phyloP scores from a whole-genome alignment of 2,113 vertebrate genomes.

The Gambusia holbrooki region DNA sequence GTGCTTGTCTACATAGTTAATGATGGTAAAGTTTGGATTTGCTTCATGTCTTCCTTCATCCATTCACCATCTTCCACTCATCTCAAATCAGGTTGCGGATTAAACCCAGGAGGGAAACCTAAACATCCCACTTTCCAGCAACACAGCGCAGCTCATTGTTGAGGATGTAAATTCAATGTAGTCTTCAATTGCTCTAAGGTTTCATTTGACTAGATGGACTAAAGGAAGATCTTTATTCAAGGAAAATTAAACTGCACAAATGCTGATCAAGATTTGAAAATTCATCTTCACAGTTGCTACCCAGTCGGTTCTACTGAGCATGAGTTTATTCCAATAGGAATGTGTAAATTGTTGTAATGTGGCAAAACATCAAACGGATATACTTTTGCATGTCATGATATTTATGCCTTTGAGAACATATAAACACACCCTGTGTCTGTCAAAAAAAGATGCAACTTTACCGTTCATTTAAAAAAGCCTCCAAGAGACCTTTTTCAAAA shows the following conservation, averaged over 20 bases:
- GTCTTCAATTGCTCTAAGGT: background rate
- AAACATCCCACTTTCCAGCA: background rate
- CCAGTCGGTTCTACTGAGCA: background rate
- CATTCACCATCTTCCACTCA: background rate
- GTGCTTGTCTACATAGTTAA: background rate
- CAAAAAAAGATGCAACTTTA: background rate
- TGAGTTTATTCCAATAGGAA: background rate
- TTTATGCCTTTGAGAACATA: background rate
- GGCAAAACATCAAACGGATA: background rate
- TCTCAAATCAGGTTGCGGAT: background rate
- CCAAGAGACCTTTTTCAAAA: background rate
- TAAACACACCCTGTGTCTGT: background rate
- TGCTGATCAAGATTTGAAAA: background rate
- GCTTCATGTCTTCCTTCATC: background rate
- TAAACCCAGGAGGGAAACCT: background rate
- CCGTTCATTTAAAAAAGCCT: background rate
- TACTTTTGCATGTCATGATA: background rate
- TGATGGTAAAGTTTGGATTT: background rate
- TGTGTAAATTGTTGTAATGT: background rate
- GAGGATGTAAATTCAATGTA: background rate
- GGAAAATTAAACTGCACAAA: no score
- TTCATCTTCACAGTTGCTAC: background rate
- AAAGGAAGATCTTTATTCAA: background rate
- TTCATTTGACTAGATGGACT: background rate
- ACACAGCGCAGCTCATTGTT: background rate